These are phyloP conservation scores for Dasypus novemcinctus DNA, from an alignment of 2,113 vertebrate genomes.

Conservation along the genomic window DNA sequence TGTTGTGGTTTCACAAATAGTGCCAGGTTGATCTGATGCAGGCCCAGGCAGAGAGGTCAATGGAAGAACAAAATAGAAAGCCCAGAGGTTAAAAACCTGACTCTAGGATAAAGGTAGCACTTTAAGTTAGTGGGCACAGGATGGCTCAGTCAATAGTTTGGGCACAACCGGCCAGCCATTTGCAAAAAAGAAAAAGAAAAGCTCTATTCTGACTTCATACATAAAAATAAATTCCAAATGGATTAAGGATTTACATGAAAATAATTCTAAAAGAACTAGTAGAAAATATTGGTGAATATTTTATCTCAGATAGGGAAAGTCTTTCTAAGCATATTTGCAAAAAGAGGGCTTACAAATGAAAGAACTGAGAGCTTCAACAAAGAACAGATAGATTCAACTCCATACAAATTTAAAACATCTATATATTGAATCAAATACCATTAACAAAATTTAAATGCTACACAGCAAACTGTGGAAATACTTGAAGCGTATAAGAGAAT, in stretches of 20 bases:
- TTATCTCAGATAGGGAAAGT: not conserved
- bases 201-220: not conserved
- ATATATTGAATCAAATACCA: not conserved
- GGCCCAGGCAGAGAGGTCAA: not conserved
- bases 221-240: not conserved
- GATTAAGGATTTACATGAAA: not conserved
- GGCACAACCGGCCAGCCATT: not conserved
- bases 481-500: not conserved
- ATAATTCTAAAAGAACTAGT: not conserved
- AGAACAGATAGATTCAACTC: conserved; percentile 8
- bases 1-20: not conserved
- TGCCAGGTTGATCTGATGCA: not conserved
- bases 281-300: not conserved
- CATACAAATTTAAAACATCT: not conserved
- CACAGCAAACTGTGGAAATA: not conserved
- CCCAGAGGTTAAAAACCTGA: not conserved
- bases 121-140: not conserved
- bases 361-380: not conserved
- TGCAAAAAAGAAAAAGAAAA: conserved; percentile 5
- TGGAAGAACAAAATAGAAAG: not conserved
- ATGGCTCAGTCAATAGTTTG: not conserved
- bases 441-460: conserved; percentile 32
- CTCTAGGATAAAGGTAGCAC: not conserved
- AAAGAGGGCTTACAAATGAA: conserved; percentile 12
- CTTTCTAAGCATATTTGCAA: conserved; percentile 29